Evolutionary conservation across 2,888 invertebrate species (phyloP), one percentile per base, ranked within the genome.

Genomic region (Hirtodrosophila cameraria): DNA sequence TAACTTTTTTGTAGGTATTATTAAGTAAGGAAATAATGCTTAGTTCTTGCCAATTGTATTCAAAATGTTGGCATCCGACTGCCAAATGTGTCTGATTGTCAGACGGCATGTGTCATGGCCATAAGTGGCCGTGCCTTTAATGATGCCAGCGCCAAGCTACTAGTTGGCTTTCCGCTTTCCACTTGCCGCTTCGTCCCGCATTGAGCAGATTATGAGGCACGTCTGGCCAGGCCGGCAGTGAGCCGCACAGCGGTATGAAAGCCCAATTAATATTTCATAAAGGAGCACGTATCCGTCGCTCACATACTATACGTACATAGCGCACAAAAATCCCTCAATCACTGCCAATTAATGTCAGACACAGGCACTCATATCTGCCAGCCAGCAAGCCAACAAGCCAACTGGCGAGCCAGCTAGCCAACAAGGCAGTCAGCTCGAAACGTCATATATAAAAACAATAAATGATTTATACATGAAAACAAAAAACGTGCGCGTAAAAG

Each of bases 261-360:
- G 82, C 69, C 83, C 83, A 85, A 83, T 83, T 85, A 83, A 83
- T 85, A 85, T 85, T 80, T 83, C 85, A 83, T 82, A 85, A 83
- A 83, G 82, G 72, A 75, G 68, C 77, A 80, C 83, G 80, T 83
- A 75, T 78, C 63, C 80, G 65, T 70, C 78, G 49, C 48, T 28
- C 54, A 53, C 35, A 41, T 11, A 43, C n/a, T 36, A 61, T 39
- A 49, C 60, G 58, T 45, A 59, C 43, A 58, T 39, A 62, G 66
- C 71, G 66, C 60, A 77, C 67, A 80, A 80, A 85, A 85, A 83
- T 85, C 80, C 83, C 83, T 83, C 83, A 83, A 83, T 83, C 86
- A 85, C 83, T 80, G 83, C 83, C 83, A 83, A 85, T 85, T 85
- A 83, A 83, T 83, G 85, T 83, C 83, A 83, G 86, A 79, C 85